Conservation (phyloP, 2,113 vertebrate species). For the Apodemus speciosus region DNA sequence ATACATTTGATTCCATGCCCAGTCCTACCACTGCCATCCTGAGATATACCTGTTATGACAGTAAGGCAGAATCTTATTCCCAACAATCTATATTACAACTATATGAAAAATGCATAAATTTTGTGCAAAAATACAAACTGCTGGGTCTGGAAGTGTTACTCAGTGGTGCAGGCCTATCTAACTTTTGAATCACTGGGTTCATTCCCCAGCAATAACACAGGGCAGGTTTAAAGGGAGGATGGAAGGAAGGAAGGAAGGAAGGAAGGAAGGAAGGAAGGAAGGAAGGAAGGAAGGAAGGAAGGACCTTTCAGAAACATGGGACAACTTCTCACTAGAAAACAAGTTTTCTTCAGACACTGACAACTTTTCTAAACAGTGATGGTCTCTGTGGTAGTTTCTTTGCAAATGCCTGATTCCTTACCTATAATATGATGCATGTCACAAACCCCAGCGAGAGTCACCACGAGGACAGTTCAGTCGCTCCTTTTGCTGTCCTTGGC, state of each 20-base stretch:
- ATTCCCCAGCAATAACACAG: background rate
- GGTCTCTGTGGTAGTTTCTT: background rate
- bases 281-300: background rate
- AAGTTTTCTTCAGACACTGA: background rate
- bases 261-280: background rate
- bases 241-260: background rate
- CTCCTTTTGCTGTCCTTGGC: background rate
- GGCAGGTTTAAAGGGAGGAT: background rate
- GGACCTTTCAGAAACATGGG: background rate
- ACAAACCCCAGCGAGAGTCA: background rate
- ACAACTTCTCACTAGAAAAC: background rate
- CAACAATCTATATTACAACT: background rate
- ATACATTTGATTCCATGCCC: background rate
- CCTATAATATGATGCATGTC: background rate
- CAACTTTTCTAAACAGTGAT: slow-evolving; percentile 1
- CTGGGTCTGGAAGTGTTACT: background rate
- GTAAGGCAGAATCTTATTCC: background rate
- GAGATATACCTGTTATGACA: background rate
- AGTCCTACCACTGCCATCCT: background rate
- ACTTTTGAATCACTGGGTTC: background rate
- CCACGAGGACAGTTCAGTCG: background rate
- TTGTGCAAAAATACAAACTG: background rate
- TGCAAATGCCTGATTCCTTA: background rate
- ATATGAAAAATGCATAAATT: background rate
- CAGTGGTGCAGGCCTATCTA: background rate